Conservation (phyloP, 2,113 vertebrate genomes). For the Lanius collurio region DNA sequence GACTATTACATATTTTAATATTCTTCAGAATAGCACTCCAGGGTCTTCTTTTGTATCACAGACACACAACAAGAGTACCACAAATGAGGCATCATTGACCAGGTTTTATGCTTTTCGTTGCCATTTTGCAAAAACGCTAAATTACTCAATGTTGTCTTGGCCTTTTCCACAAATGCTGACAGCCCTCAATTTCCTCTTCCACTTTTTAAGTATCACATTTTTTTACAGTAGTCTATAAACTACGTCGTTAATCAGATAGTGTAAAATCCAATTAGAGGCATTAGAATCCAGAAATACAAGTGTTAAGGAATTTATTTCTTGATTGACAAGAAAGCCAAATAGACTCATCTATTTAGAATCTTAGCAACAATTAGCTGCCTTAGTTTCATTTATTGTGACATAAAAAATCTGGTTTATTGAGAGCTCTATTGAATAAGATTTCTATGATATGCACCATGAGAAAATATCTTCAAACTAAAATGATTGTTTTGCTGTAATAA, state of each 20-base stretch:
- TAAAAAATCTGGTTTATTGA: conserved; percentile 88
- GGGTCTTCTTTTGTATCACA: conserved; percentile 18
- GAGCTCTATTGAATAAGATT: conserved; percentile 85
- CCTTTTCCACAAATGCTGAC: conserved; percentile 70
- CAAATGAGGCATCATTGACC: conserved; percentile 33
- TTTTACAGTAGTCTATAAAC: conserved; percentile 78
- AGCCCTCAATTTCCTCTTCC: conserved; percentile 66
- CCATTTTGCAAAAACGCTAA: conserved; percentile 37
- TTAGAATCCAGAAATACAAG: conserved; percentile 85
- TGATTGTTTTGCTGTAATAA: conserved; percentile 88
- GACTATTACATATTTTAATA: not conserved
- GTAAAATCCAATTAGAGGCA: conserved; percentile 84
- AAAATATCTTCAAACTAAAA: conserved; percentile 86
- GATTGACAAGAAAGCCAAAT: conserved; percentile 86
- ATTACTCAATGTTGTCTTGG: conserved; percentile 60
- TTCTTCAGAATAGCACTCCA: not conserved
- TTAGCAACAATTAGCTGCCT: conserved; percentile 85
- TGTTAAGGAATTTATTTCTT: conserved; percentile 85
- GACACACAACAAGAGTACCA: not conserved
- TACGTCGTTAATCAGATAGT: conserved; percentile 80
- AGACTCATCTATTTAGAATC: conserved; percentile 84
- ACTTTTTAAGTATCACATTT: conserved; percentile 67
- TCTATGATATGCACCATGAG: conserved; percentile 83
- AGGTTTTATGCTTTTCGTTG: conserved; percentile 11
- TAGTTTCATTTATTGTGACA: conserved; percentile 88